Evolutionary conservation across 2,888 invertebrate genomes (phyloP), one percentile per base, ranked within the genome.

Genomic region (Melanchra persicariae): DNA sequence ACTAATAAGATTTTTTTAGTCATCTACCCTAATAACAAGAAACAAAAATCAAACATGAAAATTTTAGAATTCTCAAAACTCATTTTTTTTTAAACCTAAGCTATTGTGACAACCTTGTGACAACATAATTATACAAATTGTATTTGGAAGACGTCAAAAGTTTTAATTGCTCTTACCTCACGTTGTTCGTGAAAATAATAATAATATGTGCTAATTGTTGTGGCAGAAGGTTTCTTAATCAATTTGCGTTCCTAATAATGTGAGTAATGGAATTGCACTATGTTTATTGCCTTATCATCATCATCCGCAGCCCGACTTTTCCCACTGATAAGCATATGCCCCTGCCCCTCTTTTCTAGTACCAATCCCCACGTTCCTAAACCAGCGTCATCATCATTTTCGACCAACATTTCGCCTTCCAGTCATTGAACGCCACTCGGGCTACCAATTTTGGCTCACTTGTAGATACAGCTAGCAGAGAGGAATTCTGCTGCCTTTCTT

Each of bases 101-200:
- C 8, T 9, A 52, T 24, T 52, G 24, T 30, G 19, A 26, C 17
- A 34, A 45, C 5, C 19, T 30, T n/a, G n/a, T n/a, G n/a, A n/a
- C n/a, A n/a, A 30, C 30, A 30, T 30, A 30, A 30, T 34, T 30
- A 7, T 15, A 9, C 22, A n/a, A 34, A 34, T 34, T 55, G 24
- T 26, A 10, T 8, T 45, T 37, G 17, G 1, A 24, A 45, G 12
- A 15, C 22, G n/a, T 40, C 15, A 30, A 40, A 70, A 26, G 12
- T 34, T 34, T 43, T 26, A 71, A 61, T 70, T 60, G 34, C 3
- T 51, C 26, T 7, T n/a, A 40, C 69, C 26, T 34, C 12, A 24
- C 17, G 26, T 9, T 19, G 37, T 8, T 52, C 30, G 17, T 52
- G 5, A 3, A 52, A 26, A 30, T 17, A 8, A n/a, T n/a, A n/a